phyloP scores from a whole-genome alignment of 2,888 invertebrate genomes.

The Bellardia pandia region DNA sequence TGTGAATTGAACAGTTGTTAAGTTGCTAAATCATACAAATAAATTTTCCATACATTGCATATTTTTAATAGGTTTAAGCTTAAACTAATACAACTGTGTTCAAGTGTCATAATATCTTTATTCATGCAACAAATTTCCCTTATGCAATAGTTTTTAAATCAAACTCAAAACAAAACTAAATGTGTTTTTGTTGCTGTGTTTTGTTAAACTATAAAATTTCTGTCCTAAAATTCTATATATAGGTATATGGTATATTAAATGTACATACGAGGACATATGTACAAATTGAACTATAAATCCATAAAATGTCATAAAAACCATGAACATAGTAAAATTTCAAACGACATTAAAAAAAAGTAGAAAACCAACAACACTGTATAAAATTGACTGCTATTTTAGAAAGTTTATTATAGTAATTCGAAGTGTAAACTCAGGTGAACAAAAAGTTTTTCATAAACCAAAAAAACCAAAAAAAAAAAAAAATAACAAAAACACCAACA shows the following conservation, averaged over 20 bases:
- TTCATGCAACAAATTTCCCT: background rate
- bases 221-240: background rate
- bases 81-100: background rate
- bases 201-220: constrained; percentile 19
- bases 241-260: background rate
- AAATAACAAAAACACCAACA: background rate
- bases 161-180: constrained; percentile 5
- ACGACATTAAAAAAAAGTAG: constrained; percentile 13
- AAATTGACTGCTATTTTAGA: constrained; percentile 55
- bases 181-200: background rate
- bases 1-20: too few relatives aligned
- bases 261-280: background rate
- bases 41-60: background rate
- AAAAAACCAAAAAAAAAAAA: constrained; percentile 20
- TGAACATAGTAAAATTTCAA: constrained; percentile 39
- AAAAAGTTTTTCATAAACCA: constrained; percentile 35
- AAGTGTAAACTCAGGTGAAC: constrained; percentile 62
- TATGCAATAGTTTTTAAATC: background rate
- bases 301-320: constrained; percentile 62
- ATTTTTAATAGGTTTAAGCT: background rate
- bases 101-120: background rate
- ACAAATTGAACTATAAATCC: constrained; percentile 59
- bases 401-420: constrained; percentile 61
- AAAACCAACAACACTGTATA: constrained; percentile 30
- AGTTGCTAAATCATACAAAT: background rate